These are phyloP conservation scores for Axea sp. DNA, from an alignment of 2,888 invertebrate species.

Conservation along the genomic window DNA sequence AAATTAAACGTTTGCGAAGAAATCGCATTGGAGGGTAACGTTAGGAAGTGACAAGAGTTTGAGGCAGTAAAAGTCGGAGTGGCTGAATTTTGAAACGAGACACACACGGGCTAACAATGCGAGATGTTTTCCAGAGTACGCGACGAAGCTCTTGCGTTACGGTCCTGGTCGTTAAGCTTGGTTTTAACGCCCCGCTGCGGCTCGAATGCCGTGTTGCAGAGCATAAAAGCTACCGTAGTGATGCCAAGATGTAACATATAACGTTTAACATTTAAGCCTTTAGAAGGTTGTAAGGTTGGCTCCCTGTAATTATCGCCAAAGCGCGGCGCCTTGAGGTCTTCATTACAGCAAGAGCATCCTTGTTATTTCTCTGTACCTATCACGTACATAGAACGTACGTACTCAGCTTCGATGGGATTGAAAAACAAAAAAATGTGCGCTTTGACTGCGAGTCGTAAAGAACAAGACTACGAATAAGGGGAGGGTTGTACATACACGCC, in stretches of 20 bases:
- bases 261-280: slow-evolving; percentile 79
- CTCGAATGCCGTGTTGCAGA: slow-evolving; percentile 66
- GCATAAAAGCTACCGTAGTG: slow-evolving; percentile 77
- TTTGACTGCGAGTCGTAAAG: slow-evolving; percentile 69
- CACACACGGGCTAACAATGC: slow-evolving; percentile 27
- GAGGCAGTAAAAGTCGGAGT: slow-evolving; percentile 29
- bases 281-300: slow-evolving; percentile 79
- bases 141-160: slow-evolving; percentile 52
- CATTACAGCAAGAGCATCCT: slow-evolving; percentile 78
- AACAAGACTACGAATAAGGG: slow-evolving; percentile 29
- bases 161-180: slow-evolving; percentile 60
- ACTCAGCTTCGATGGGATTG: slow-evolving; percentile 58
- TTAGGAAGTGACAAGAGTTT: slow-evolving; percentile 40
- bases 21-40: slow-evolving; percentile 23
- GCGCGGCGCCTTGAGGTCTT: slow-evolving; percentile 80
- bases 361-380: slow-evolving; percentile 77
- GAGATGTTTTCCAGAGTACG: slow-evolving; percentile 42
- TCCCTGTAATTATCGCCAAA: slow-evolving; percentile 79
- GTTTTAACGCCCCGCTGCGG: slow-evolving; percentile 58
- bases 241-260: slow-evolving; percentile 74
- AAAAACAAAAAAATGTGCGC: slow-evolving; percentile 60
- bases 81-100: slow-evolving; percentile 37
- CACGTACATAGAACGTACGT: slow-evolving; percentile 65
- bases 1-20: slow-evolving; percentile 22
- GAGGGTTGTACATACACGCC: slow-evolving; percentile 32